Evolutionary conservation across 2,888 invertebrate species (phyloP).

Genomic region (Hirtodrosophila alboralis): DNA sequence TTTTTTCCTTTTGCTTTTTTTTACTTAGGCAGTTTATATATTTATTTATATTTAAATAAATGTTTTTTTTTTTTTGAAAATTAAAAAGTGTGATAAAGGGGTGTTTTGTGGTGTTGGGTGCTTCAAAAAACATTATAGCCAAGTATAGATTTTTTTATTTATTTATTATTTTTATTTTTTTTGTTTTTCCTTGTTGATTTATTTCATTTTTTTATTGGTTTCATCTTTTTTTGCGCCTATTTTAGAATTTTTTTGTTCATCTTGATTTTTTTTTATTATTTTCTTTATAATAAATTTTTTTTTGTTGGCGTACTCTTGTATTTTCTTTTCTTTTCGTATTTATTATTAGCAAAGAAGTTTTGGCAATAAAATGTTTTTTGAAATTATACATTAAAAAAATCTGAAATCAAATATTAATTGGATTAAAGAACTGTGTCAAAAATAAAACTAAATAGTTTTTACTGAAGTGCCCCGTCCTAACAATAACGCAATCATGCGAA

Average conservation of each 20-base stretch:
- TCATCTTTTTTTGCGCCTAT: conserved; percentile 70
- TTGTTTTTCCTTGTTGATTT: conserved; percentile 58
- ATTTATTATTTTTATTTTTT: conserved; percentile 49
- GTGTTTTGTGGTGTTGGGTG: conserved; percentile 80
- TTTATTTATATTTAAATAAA: conserved; percentile 23
- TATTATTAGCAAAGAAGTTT: conserved; percentile 80
- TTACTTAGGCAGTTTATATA: conserved; percentile 45
- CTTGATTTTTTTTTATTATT: conserved; percentile 59
- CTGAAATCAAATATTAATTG: conserved; percentile 84
- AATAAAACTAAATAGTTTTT: conserved; percentile 45
- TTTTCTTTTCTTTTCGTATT: conserved; percentile 66
- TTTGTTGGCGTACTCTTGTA: conserved; percentile 64
- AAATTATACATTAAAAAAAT: conserved; percentile 84
- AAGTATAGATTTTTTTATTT: conserved; percentile 60
- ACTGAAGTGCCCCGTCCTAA: conserved; percentile 15
- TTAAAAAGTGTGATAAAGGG: conserved; percentile 81
- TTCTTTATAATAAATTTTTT: conserved; percentile 54
- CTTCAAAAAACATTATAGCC: conserved; percentile 85
- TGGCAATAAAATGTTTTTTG: conserved; percentile 85
- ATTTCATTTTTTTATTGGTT: conserved; percentile 56
- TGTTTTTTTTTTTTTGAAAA: conserved; percentile 61
- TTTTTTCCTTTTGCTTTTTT: conserved; percentile 51
- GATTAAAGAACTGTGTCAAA: conserved; percentile 81
- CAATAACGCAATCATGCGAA: no score
- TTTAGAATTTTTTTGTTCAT: conserved; percentile 58